These are phyloP conservation scores for Athetis lepigone DNA, from an alignment of 2,888 invertebrate genomes.

Conservation along the genomic window DNA sequence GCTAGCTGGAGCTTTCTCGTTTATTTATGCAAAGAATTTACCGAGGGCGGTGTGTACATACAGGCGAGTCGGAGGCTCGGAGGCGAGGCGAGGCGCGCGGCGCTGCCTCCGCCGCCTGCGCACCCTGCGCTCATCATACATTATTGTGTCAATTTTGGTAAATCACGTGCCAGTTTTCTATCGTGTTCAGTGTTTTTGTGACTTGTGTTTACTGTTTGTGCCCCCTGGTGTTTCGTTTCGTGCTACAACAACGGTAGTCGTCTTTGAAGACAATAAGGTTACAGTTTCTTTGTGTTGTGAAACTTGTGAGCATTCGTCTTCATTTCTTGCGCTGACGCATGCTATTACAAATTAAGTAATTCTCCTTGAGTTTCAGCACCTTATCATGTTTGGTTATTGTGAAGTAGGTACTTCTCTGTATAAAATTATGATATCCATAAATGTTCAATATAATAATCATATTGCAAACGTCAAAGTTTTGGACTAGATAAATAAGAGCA, in stretches of 20 bases:
- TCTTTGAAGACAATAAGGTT: conserved; percentile 72
- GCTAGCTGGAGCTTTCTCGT: conserved; percentile 83
- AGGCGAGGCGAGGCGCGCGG: conserved; percentile 80
- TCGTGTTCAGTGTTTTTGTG: conserved; percentile 79
- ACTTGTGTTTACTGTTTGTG: conserved; percentile 79
- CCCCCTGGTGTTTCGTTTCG: conserved; percentile 73
- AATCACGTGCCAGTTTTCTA: conserved; percentile 75
- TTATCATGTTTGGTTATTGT: conserved; percentile 73
- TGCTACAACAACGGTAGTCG: conserved; percentile 61
- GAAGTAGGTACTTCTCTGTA: conserved; percentile 38
- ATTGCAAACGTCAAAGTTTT: background rate
- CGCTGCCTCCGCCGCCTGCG: conserved; percentile 86
- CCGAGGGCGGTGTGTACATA: conserved; percentile 87
- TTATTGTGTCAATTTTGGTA: conserved; percentile 81
- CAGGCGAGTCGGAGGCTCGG: conserved; percentile 83
- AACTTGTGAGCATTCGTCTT: conserved; percentile 71
- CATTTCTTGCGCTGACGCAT: conserved; percentile 75
- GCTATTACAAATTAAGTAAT: conserved; percentile 74
- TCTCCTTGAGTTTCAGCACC: conserved; percentile 74
- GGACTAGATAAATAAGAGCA: conserved; percentile 7
- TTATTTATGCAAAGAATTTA: conserved; percentile 90
- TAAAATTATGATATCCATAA: conserved; percentile 33
- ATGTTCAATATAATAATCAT: conserved; percentile 18
- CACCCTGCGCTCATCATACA: conserved; percentile 74
- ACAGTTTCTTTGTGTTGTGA: conserved; percentile 83